These are phyloP conservation scores for Arctopsyche grandis DNA, from an alignment of 1,140 invertebrate genomes.

Conservation along the genomic window DNA sequence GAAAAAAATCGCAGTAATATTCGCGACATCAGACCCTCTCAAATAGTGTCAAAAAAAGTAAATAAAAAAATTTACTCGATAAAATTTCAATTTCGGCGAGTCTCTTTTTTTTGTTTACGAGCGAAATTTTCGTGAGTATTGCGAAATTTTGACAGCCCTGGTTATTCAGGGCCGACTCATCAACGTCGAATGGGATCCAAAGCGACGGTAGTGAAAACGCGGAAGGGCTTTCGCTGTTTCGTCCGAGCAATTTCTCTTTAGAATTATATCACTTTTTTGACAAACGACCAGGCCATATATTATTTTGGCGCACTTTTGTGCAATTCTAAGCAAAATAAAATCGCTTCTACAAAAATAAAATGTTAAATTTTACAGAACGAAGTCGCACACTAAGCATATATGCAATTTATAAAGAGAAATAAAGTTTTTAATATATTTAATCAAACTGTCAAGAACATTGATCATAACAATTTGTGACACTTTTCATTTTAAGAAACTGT, in stretches of 20 bases:
- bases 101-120: too few relatives aligned
- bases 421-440: too few relatives aligned
- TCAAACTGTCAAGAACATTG: too few relatives aligned
- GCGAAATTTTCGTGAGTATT: too few relatives aligned
- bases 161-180: constrained; percentile 25
- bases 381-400: too few relatives aligned
- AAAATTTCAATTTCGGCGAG: too few relatives aligned
- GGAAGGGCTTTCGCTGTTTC: constrained; percentile 25
- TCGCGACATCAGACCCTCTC: background rate
- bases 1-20: constrained; percentile 9
- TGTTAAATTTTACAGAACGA: too few relatives aligned
- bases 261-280: constrained; percentile 32
- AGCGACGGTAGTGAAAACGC: background rate
- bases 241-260: constrained; percentile 29
- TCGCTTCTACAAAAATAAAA: too few relatives aligned
- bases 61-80: too few relatives aligned
- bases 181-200: constrained; percentile 28
- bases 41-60: background rate
- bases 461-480: too few relatives aligned
- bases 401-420: too few relatives aligned
- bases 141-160: background rate
- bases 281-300: background rate
- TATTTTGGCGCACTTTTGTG: background rate
- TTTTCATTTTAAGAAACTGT: too few relatives aligned
- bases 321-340: background rate